phyloP scores from a whole-genome alignment of 1,140 invertebrate species.

The Drosophila yakuba region DNA sequence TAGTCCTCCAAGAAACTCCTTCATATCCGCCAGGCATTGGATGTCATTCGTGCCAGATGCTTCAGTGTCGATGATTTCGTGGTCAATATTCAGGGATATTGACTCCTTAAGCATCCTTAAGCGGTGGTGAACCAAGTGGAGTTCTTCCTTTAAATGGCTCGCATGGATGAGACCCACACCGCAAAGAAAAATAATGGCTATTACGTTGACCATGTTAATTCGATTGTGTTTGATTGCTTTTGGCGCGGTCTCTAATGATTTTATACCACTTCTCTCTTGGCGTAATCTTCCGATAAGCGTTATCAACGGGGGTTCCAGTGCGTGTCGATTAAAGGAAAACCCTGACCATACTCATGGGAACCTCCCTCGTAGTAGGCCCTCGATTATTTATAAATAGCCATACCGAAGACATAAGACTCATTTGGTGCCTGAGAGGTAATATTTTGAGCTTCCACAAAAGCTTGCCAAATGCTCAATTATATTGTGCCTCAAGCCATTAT shows the following conservation, averaged over 20 bases:
- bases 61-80: background rate
- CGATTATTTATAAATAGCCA: slow-evolving; percentile 6
- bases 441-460: background rate
- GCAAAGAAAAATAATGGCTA: slow-evolving; percentile 4
- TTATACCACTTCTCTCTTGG: slow-evolving; percentile 7
- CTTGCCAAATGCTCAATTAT: background rate
- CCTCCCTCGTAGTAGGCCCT: slow-evolving; percentile 1
- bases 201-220: slow-evolving; percentile 15
- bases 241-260: background rate
- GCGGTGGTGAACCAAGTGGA: background rate
- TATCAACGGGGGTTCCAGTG: slow-evolving; percentile 26
- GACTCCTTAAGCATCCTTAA: slow-evolving; percentile 5
- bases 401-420: background rate
- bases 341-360: slow-evolving; percentile 5
- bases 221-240: background rate
- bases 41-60: background rate
- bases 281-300: slow-evolving; percentile 23
- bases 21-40: slow-evolving; percentile 14
- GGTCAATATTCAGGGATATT: background rate
- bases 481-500: no score
- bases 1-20: background rate
- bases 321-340: slow-evolving; percentile 7
- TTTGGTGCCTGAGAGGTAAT: background rate
- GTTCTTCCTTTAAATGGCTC: background rate
- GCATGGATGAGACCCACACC: slow-evolving; percentile 6